Evolutionary conservation across 2,113 vertebrate species (phyloP).

Genomic region (Bombycilla garrulus): DNA sequence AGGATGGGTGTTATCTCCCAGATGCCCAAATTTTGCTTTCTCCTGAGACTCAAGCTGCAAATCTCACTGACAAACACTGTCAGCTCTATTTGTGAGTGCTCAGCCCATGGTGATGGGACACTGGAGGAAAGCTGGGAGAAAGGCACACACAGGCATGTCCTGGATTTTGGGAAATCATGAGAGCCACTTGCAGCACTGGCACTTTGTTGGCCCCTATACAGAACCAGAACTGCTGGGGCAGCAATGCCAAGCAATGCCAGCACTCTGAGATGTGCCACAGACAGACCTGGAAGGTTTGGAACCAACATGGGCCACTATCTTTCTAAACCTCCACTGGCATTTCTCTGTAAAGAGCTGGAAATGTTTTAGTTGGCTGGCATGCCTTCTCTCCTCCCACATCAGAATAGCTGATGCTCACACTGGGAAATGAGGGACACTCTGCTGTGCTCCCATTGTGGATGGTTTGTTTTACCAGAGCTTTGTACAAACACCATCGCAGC

Average conservation of each 20-base stretch:
- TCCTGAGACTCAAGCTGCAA: fast-evolving
- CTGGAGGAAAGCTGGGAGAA: background rate
- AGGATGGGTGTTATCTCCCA: background rate
- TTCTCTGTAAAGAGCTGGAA: background rate
- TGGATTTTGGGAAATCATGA: background rate
- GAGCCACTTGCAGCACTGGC: background rate
- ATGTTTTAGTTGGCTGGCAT: background rate
- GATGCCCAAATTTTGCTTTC: background rate
- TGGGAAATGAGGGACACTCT: background rate
- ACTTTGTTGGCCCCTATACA: background rate
- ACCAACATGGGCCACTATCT: background rate
- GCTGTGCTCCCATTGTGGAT: background rate
- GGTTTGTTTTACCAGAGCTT: background rate
- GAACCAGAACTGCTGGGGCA: fast-evolving
- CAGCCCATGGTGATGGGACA: fast-evolving
- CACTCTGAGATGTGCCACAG: background rate
- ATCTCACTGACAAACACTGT: background rate
- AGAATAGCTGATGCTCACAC: background rate
- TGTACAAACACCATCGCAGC: background rate
- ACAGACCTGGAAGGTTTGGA: background rate
- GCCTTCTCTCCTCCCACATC: background rate
- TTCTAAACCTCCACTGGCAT: background rate
- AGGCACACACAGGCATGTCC: fast-evolving
- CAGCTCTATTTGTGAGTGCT: fast-evolving
- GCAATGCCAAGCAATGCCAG: background rate